Evolutionary conservation across 2,113 vertebrate genomes (phyloP).

Genomic region (Myodes glareolus): DNA sequence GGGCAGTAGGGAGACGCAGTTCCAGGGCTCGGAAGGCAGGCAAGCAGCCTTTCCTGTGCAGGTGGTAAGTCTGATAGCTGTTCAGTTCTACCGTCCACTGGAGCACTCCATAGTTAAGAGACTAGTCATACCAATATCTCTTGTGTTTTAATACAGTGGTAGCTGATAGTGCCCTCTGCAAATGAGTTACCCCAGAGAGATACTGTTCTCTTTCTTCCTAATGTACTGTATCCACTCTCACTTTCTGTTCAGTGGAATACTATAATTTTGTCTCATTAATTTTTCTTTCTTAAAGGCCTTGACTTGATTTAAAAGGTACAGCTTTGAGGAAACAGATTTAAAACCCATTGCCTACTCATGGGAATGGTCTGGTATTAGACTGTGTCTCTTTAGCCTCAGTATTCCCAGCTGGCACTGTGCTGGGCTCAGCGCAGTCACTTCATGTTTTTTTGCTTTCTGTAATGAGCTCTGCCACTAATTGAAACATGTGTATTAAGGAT

Average conservation of each 20-base stretch:
- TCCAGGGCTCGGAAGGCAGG: conserved; percentile 97
- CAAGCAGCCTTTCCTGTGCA: conserved; percentile 91
- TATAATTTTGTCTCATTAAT: not conserved
- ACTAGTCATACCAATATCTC: not conserved
- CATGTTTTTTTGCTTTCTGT: not conserved
- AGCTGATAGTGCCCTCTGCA: not conserved
- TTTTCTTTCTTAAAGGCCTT: not conserved
- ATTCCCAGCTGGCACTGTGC: not conserved
- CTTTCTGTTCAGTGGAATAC: not conserved
- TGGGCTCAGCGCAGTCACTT: not conserved
- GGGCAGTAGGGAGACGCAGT: conserved; percentile 99
- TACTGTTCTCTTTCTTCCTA: not conserved
- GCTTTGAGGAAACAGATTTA: not conserved
- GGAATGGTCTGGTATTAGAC: not conserved
- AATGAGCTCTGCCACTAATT: not conserved
- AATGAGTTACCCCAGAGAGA: not conserved
- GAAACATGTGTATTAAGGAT: not conserved
- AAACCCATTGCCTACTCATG: not conserved
- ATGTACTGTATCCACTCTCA: not conserved
- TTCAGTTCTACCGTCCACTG: not conserved
- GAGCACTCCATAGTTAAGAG: not conserved
- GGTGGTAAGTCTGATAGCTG: conserved; percentile 79
- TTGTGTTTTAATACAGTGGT: not conserved
- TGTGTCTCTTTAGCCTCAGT: not conserved
- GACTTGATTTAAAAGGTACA: not conserved